phyloP scores from a whole-genome alignment of 2,888 invertebrate genomes.

The Acrobeloides nanus region DNA sequence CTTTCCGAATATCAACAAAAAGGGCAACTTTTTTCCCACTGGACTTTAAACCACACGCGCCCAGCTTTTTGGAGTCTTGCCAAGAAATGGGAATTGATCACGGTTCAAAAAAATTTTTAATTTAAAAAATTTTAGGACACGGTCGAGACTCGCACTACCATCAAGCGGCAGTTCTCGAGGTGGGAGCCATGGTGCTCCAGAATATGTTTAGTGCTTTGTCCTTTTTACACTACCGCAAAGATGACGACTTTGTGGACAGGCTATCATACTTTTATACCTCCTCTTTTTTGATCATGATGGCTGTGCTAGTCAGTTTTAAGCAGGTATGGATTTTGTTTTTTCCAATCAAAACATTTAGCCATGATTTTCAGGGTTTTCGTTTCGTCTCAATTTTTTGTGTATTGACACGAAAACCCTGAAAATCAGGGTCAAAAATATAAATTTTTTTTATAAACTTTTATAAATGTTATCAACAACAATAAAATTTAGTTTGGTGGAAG shows the following conservation, averaged over 20 bases:
- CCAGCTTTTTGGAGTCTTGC: too few species aligned
- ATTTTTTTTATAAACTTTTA: too few species aligned
- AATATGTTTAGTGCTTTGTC: slow-evolving; percentile 53
- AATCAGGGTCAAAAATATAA: too few species aligned
- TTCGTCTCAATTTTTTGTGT: neutral
- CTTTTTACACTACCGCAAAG: slow-evolving; percentile 47
- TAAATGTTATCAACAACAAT: too few species aligned
- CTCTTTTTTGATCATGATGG: slow-evolving; percentile 54
- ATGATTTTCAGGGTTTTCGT: slow-evolving; percentile 4
- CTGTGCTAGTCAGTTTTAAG: slow-evolving; percentile 52
- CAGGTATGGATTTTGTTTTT: slow-evolving; percentile 28
- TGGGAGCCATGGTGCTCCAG: slow-evolving; percentile 53
- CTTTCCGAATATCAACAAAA: too few species aligned
- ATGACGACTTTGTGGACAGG: slow-evolving; percentile 52
- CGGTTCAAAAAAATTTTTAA: neutral
- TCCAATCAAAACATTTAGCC: too few species aligned
- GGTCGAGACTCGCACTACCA: slow-evolving; percentile 34
- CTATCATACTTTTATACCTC: slow-evolving; percentile 53
- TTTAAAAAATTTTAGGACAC: slow-evolving; percentile 28
- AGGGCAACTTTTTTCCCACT: too few species aligned
- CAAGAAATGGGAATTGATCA: too few species aligned
- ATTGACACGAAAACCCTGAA: too few species aligned
- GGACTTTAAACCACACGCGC: too few species aligned
- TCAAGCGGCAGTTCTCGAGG: slow-evolving; percentile 38
- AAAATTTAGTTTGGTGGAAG: slow-evolving; percentile 47